phyloP scores from a whole-genome alignment of 1,140 invertebrate genomes.

The Drosophila obscura region DNA sequence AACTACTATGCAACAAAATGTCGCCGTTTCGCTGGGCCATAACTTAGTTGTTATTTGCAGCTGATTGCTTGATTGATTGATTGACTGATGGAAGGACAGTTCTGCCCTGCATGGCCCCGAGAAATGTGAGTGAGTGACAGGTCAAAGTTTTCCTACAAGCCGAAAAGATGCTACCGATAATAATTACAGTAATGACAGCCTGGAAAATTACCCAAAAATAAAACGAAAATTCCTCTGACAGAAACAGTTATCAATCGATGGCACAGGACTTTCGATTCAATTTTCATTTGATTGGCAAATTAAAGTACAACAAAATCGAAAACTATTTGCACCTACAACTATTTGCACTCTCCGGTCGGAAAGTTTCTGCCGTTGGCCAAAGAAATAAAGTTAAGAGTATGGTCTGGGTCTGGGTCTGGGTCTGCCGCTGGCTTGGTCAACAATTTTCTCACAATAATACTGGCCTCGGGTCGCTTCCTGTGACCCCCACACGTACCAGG shows the following conservation, averaged over 20 bases:
- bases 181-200: slow-evolving; percentile 22
- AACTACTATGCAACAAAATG: slow-evolving; percentile 46
- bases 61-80: slow-evolving; percentile 45
- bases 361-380: slow-evolving; percentile 41
- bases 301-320: slow-evolving; percentile 34
- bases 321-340: slow-evolving; percentile 61
- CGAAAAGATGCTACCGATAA: neutral
- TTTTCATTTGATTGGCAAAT: slow-evolving; percentile 63
- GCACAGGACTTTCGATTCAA: slow-evolving; percentile 19
- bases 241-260: slow-evolving; percentile 23
- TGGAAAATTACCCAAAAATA: too few species aligned
- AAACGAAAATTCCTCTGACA: slow-evolving; percentile 6
- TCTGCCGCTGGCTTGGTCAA: slow-evolving; percentile 33
- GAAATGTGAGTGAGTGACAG: neutral
- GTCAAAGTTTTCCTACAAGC: neutral
- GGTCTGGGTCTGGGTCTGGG: neutral
- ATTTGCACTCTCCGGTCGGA: slow-evolving; percentile 35
- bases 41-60: slow-evolving; percentile 52
- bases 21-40: slow-evolving; percentile 12
- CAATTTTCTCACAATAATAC: slow-evolving; percentile 56
- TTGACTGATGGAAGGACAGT: slow-evolving; percentile 23
- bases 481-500: slow-evolving; percentile 62
- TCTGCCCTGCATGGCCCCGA: slow-evolving; percentile 17
- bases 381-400: slow-evolving; percentile 14
- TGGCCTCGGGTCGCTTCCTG: slow-evolving; percentile 58